A percentile compares a stretch with the other conserved stretches of the same genome.
These are phyloP conservation scores for Planiliza haematocheilus DNA, from an alignment of 2,113 vertebrate genomes.

Conservation along the genomic window DNA sequence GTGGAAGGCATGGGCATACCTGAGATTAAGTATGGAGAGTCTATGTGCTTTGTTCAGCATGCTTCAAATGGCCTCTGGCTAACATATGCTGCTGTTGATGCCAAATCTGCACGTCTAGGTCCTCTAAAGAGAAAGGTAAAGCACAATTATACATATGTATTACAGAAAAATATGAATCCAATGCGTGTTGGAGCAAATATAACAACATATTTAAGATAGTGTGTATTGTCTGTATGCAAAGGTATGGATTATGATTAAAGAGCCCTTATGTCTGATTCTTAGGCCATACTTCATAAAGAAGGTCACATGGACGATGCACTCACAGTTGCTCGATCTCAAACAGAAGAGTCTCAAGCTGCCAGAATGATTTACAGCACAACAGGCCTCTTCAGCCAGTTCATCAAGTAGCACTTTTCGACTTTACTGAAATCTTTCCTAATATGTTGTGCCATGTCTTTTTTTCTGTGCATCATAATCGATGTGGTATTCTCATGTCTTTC, in stretches of 20 bases:
- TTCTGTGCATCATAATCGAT: not conserved
- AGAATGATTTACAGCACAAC: slow-evolving; percentile 93
- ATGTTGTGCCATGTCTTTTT: not conserved
- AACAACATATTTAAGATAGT: not conserved
- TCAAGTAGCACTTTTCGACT: slow-evolving; percentile 83
- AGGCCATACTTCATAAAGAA: slow-evolving; percentile 95
- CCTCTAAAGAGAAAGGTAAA: slow-evolving; percentile 91
- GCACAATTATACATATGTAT: not conserved
- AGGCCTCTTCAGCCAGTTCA: slow-evolving; percentile 91
- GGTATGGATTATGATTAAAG: not conserved
- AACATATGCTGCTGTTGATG: slow-evolving; percentile 91
- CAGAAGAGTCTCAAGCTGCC: slow-evolving; percentile 91
- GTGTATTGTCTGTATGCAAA: not conserved
- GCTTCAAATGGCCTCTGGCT: slow-evolving; percentile 90
- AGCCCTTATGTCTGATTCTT: slow-evolving; percentile 6
- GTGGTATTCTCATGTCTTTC: not conserved
- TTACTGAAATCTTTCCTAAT: not conserved
- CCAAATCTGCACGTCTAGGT: slow-evolving; percentile 90
- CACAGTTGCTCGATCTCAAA: slow-evolving; percentile 91
- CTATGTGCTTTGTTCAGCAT: slow-evolving; percentile 93
- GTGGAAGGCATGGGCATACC: slow-evolving; percentile 94
- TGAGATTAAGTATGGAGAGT: slow-evolving; percentile 95
- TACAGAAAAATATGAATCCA: not conserved
- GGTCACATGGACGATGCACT: slow-evolving; percentile 95
- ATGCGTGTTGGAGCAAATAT: not conserved